Evolutionary conservation across 1,140 invertebrate species (phyloP).

Genomic region (Platorchestia sp.): DNA sequence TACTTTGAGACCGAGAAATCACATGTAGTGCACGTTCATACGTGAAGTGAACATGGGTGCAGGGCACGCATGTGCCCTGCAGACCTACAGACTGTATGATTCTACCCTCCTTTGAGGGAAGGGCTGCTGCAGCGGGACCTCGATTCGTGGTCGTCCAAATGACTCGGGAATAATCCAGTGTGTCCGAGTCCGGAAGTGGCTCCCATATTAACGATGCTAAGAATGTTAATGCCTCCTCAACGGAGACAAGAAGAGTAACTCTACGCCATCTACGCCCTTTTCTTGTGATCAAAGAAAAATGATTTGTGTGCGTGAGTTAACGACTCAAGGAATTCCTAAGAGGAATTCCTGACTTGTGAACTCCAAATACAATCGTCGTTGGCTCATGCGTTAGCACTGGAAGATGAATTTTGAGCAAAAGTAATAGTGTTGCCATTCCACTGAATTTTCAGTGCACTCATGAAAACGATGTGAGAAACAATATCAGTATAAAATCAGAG

Average conservation of each 20-base stretch:
- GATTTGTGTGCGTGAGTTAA: background rate
- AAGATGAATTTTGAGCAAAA: background rate
- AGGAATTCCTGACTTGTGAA: no score
- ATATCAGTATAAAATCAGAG: background rate
- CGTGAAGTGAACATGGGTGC: no score
- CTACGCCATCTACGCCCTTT: background rate
- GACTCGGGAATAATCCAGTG: background rate
- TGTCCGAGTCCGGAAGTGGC: background rate
- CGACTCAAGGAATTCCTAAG: background rate
- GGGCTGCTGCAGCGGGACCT: background rate
- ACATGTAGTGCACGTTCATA: no score
- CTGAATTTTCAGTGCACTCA: background rate
- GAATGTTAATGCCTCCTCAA: conserved; percentile 14
- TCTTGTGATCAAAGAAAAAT: background rate
- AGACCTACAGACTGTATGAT: no score
- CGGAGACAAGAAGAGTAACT: background rate
- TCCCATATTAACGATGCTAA: conserved; percentile 1
- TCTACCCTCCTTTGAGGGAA: no score
- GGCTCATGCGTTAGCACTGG: background rate
- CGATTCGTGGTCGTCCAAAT: background rate
- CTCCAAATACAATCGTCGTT: background rate
- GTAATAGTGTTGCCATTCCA: background rate
- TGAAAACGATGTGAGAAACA: background rate
- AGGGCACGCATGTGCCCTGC: no score
- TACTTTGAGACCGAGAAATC: no score